Evolutionary conservation across 2,113 vertebrate genomes (phyloP).

Genomic region (Gorsachius goisagi): DNA sequence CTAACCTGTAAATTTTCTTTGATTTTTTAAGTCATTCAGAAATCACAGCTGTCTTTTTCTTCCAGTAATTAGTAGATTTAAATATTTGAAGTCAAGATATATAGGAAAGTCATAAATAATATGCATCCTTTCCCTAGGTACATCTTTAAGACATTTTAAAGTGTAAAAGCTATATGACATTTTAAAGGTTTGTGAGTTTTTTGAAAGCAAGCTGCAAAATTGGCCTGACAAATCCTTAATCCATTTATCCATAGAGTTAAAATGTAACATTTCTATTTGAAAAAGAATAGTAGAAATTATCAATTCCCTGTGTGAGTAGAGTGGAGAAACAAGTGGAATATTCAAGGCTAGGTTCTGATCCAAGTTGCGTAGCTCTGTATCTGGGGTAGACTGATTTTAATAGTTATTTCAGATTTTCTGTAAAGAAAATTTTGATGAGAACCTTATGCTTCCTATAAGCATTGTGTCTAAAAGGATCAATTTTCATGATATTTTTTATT

Average conservation of each 20-base stretch:
- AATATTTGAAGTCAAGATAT: conserved; percentile 9
- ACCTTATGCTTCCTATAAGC: not conserved
- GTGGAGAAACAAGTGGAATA: not conserved
- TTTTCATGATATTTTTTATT: not conserved
- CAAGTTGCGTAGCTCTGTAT: not conserved
- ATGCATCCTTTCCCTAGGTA: not conserved
- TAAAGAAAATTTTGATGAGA: not conserved
- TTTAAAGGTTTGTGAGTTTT: conserved; percentile 40
- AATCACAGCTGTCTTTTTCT: not conserved
- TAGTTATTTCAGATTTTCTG: not conserved
- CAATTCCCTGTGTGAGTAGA: not conserved
- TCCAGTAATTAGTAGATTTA: conserved; percentile 19
- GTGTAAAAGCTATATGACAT: conserved; percentile 23
- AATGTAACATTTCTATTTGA: conserved; percentile 22
- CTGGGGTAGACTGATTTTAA: not conserved
- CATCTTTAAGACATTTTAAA: not conserved
- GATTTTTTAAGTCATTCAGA: not conserved
- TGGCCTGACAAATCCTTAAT: conserved; percentile 30
- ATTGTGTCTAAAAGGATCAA: not conserved
- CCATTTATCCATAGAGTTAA: conserved; percentile 14
- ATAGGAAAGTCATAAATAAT: conserved; percentile 17
- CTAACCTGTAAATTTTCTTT: not conserved
- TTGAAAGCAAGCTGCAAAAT: conserved; percentile 35
- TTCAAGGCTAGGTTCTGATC: not conserved
- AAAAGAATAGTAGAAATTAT: conserved; percentile 7